Conservation (phyloP, 2,113 vertebrate genomes). For the Xiphias gladius region DNA sequence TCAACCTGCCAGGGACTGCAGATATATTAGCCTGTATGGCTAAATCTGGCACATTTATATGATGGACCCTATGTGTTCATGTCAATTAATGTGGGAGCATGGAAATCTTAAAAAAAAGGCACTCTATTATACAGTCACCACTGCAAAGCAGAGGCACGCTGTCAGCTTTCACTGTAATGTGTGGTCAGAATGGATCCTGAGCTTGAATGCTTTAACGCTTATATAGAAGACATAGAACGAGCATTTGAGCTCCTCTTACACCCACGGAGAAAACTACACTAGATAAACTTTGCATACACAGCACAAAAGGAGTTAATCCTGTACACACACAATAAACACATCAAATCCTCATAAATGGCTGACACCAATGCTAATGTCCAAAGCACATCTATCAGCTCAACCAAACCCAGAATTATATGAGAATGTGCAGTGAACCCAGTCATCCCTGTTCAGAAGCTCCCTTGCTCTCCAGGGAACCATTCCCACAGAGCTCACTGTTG, state of each 20-base stretch:
- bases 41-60: too few species aligned
- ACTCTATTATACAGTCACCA: neutral
- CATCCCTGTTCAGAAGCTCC: conserved; percentile 13
- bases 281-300: conserved; percentile 6
- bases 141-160: neutral
- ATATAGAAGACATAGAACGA: neutral
- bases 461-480: neutral
- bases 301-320: conserved; percentile 3
- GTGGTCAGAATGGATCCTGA: conserved; percentile 22
- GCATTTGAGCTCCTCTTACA: neutral
- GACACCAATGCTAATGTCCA: conserved; percentile 11
- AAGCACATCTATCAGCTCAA: conserved; percentile 6
- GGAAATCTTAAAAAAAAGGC: conserved; percentile 16
- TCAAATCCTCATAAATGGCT: conserved; percentile 4
- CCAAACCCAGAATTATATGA: conserved; percentile 24
- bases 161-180: conserved; percentile 4
- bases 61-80: too few species aligned
- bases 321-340: conserved; percentile 15
- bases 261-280: conserved; percentile 1
- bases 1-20: too few species aligned
- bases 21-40: too few species aligned
- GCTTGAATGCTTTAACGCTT: conserved; percentile 28
- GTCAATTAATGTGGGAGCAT: neutral
- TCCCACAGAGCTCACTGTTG: conserved; percentile 6
- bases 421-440: conserved; percentile 12